phyloP scores from a whole-genome alignment of 1,140 invertebrate genomes.

The Papilio polyxenes region DNA sequence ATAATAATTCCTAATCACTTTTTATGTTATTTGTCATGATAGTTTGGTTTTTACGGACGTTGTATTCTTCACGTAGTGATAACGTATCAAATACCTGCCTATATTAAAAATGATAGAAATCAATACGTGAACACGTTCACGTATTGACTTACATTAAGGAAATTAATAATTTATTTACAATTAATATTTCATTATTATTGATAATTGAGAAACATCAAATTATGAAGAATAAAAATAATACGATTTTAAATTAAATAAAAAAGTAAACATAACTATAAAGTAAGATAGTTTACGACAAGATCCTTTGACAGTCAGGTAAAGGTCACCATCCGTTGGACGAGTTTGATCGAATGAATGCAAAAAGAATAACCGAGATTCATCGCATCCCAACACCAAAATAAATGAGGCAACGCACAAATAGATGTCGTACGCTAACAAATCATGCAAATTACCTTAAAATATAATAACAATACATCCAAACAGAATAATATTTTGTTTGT shows the following conservation, averaged over 20 bases:
- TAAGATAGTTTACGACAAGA: background rate
- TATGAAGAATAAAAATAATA: background rate
- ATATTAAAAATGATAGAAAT: background rate
- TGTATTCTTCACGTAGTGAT: background rate
- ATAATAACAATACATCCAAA: background rate
- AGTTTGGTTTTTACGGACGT: background rate
- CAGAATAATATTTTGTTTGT: too few relatives aligned
- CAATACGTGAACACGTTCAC: too few relatives aligned
- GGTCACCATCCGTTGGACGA: conserved; percentile 10
- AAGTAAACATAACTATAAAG: background rate
- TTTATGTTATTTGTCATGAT: background rate
- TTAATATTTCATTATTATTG: too few relatives aligned
- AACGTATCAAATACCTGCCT: background rate
- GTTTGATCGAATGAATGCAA: conserved; percentile 31
- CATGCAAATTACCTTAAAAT: background rate
- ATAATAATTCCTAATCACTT: conserved; percentile 34
- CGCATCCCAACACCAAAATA: conserved; percentile 26
- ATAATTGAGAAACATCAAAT: too few relatives aligned
- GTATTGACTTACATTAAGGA: too few relatives aligned
- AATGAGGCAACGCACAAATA: background rate
- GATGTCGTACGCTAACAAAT: background rate
- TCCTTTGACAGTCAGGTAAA: background rate
- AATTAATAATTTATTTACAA: too few relatives aligned
- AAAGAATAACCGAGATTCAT: background rate
- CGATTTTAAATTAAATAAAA: background rate